These are phyloP conservation scores for Hormaphis cornu DNA, from an alignment of 1,140 invertebrate genomes.

Conservation along the genomic window DNA sequence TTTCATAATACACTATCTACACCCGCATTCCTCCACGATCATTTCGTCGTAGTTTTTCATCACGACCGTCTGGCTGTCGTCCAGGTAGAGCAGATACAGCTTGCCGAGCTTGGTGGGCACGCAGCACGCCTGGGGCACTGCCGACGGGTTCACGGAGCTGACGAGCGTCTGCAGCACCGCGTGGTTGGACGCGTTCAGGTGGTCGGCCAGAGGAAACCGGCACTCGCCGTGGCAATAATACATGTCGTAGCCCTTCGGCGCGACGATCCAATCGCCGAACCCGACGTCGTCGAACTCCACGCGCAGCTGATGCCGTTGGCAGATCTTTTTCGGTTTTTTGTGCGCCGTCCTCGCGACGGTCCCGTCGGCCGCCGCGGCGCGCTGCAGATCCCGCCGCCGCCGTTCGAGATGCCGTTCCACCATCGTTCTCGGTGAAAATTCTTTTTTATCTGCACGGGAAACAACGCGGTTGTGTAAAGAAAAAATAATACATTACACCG, in stretches of 20 bases:
- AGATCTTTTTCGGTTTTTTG: constrained; percentile 53
- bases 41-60: constrained; percentile 95
- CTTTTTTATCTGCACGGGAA: too few relatives aligned
- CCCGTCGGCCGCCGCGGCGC: constrained; percentile 37
- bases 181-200: constrained; percentile 95
- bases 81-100: constrained; percentile 88
- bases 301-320: constrained; percentile 75
- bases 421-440: background rate
- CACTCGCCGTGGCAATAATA: constrained; percentile 93
- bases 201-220: constrained; percentile 80
- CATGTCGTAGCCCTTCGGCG: constrained; percentile 88
- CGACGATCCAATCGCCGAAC: constrained; percentile 98
- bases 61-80: constrained; percentile 84
- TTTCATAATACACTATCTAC: constrained; percentile 45
- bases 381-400: constrained; percentile 32
- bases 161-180: constrained; percentile 95
- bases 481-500: too few relatives aligned
- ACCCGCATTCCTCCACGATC: constrained; percentile 86
- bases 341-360: constrained; percentile 34
- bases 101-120: constrained; percentile 79
- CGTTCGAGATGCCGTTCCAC: constrained; percentile 39
- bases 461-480: too few relatives aligned
- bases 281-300: constrained; percentile 95
- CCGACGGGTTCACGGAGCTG: constrained; percentile 76
- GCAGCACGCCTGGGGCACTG: constrained; percentile 85